Evolutionary conservation across 1,140 invertebrate genomes (phyloP).

Genomic region (Hetaerina americana): DNA sequence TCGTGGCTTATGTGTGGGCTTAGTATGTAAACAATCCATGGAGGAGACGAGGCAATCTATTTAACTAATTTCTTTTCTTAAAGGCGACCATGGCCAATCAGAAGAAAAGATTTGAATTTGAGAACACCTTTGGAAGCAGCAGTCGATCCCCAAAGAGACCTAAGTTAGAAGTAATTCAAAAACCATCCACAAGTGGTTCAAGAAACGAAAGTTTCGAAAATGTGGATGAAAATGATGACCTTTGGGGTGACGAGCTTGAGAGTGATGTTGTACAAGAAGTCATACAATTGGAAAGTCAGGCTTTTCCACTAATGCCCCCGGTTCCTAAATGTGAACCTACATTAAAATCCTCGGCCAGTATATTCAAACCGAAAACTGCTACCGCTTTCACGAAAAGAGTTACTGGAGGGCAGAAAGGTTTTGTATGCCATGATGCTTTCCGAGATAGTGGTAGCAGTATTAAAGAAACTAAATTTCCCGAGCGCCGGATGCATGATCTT

Average conservation of each 20-base stretch:
- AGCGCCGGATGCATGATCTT: too few relatives aligned
- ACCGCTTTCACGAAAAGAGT: not conserved
- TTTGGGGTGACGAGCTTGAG: not conserved
- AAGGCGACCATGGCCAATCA: not conserved
- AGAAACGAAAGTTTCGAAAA: not conserved
- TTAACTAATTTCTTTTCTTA: too few relatives aligned
- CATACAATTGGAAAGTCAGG: not conserved
- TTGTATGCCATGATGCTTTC: too few relatives aligned
- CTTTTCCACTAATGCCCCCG: not conserved
- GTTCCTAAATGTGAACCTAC: not conserved
- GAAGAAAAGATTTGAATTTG: not conserved
- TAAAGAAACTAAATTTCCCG: too few relatives aligned
- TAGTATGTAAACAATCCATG: too few relatives aligned
- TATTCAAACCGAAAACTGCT: not conserved
- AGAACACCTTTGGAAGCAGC: not conserved
- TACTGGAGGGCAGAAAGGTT: too few relatives aligned
- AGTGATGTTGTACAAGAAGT: not conserved
- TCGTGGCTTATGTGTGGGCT: too few relatives aligned
- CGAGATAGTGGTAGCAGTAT: too few relatives aligned
- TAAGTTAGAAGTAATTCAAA: not conserved
- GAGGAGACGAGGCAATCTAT: too few relatives aligned
- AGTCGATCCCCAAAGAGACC: not conserved
- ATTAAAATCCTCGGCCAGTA: not conserved
- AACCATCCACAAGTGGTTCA: not conserved
- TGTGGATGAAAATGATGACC: not conserved